These are phyloP conservation scores for Disparrhopalites patrizii DNA, from an alignment of 2,888 invertebrate genomes.

Conservation along the genomic window DNA sequence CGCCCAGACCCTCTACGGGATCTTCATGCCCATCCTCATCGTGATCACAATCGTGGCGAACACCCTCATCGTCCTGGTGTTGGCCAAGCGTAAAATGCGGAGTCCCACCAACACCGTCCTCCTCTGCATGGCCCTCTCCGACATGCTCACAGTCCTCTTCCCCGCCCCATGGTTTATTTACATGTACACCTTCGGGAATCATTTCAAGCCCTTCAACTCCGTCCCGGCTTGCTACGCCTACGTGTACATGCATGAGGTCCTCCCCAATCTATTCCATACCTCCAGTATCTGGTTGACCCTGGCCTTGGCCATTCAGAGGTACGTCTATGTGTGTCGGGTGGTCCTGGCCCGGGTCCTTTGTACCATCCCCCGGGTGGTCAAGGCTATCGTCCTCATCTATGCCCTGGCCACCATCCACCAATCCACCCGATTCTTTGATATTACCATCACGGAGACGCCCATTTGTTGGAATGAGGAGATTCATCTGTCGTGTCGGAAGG, in stretches of 20 bases:
- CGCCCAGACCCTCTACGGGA: slow-evolving; percentile 69
- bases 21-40: slow-evolving; percentile 77
- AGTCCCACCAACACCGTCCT: slow-evolving; percentile 89
- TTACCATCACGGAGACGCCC: slow-evolving; percentile 58
- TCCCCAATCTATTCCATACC: slow-evolving; percentile 87
- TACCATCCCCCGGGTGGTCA: slow-evolving; percentile 57
- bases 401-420: slow-evolving; percentile 76
- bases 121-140: slow-evolving; percentile 93
- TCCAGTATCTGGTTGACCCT: slow-evolving; percentile 91
- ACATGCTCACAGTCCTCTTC: slow-evolving; percentile 86
- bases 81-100: slow-evolving; percentile 84
- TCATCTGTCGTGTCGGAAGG: slow-evolving; percentile 35
- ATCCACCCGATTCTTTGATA: slow-evolving; percentile 75
- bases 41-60: slow-evolving; percentile 86
- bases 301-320: slow-evolving; percentile 84
- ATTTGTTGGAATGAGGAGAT: slow-evolving; percentile 66
- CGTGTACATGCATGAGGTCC: slow-evolving; percentile 58
- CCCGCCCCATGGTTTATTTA: slow-evolving; percentile 88
- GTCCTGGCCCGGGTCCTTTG: slow-evolving; percentile 75
- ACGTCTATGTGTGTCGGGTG: slow-evolving; percentile 92
- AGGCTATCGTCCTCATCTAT: slow-evolving; percentile 58
- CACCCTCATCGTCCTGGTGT: slow-evolving; percentile 81
- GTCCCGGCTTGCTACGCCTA: slow-evolving; percentile 73
- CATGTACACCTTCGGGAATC: slow-evolving; percentile 85
- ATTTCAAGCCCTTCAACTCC: slow-evolving; percentile 73